phyloP scores from a whole-genome alignment of 2,797 vertebrate genomes.

The Dendrocincla tyrannina region DNA sequence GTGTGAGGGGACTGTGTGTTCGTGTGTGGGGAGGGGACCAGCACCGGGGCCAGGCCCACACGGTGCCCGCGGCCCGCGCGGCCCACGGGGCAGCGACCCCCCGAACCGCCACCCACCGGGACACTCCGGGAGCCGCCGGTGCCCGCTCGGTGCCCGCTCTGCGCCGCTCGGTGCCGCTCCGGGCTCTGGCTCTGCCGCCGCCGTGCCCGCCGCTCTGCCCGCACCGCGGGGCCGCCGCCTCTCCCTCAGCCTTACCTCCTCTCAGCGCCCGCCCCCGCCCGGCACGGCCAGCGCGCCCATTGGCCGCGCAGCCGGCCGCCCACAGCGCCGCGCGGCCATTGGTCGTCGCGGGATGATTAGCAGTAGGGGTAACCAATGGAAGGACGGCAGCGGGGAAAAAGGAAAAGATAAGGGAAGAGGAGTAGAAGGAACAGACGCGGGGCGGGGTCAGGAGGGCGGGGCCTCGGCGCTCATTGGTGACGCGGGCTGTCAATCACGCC shows the following conservation, averaged over 20 bases:
- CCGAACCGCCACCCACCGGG: neutral
- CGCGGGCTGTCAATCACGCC: rapidly evolving
- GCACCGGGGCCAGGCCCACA: conserved; percentile 21
- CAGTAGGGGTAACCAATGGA: rapidly evolving
- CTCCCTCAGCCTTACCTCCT: neutral
- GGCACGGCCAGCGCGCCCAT: rapidly evolving
- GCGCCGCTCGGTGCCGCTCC: no score
- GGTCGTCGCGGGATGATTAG: rapidly evolving
- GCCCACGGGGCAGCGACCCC: neutral
- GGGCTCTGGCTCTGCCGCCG: no score
- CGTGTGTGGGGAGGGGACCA: no score
- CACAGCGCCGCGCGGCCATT: rapidly evolving
- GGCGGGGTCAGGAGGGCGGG: neutral
- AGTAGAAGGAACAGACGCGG: neutral
- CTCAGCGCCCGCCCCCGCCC: neutral
- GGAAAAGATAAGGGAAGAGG: neutral
- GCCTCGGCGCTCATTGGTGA: conserved; percentile 34
- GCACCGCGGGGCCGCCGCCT: neutral
- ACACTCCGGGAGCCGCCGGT: neutral
- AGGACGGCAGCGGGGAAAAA: rapidly evolving
- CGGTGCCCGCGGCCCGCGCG: neutral
- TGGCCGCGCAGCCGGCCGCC: rapidly evolving
- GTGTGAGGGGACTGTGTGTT: no score
- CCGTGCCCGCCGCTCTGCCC: neutral
- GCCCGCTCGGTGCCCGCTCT: no score